Base-by-base conservation (phyloP, 2,113 vertebrate species). In the Gambusia holbrooki region DNA sequence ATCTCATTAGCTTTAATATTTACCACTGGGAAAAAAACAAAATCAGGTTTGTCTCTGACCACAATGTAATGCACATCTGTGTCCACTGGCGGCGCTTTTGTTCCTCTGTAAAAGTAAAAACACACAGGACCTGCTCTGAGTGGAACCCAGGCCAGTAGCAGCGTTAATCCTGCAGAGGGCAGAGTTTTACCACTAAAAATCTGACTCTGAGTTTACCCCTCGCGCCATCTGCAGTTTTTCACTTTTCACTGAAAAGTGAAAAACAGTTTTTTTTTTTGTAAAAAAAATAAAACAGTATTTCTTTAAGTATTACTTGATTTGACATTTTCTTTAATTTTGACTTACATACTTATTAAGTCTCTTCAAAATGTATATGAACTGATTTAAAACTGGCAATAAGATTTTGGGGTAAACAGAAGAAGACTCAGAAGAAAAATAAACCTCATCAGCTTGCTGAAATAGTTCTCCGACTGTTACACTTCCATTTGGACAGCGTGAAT, bases 121-220 rank as follows among this genome's bases (percentile, higher is more conserved):
- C 33, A 30, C 27, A 28, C 64, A 15, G 35, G 69, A 32, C 2
- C 30, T 17, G 17, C 51, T 27, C n/a, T 1, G 2, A 22, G 10
- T 40, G 48, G 22, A 77, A 62, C 80, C 69, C 69, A 54, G 42
- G 15, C 66, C 70, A 84, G 65, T 89, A 73, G 42, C 14, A 72
- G 66, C 19, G 12, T 48, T 77, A 61, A 0, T 86, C 93, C 94
- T 92, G 93, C 92, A 95, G 94, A 91, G 92, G 90, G 92, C 93
- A 92, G 86, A 81, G 81, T 93, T 92, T 91, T 60, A 91, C 86
- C 81, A 92, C 77, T 40, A 73, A 85, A 37, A 17, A 62, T 61
- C 35, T 35, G 33, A 6, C 1, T 1, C 27, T 17, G 37, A 77
- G 51, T 2, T 12, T 54, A 74, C 35, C 64, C 14, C 61, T 66